phyloP scores from a whole-genome alignment of 2,888 invertebrate genomes.

The Mythimna lalbum region DNA sequence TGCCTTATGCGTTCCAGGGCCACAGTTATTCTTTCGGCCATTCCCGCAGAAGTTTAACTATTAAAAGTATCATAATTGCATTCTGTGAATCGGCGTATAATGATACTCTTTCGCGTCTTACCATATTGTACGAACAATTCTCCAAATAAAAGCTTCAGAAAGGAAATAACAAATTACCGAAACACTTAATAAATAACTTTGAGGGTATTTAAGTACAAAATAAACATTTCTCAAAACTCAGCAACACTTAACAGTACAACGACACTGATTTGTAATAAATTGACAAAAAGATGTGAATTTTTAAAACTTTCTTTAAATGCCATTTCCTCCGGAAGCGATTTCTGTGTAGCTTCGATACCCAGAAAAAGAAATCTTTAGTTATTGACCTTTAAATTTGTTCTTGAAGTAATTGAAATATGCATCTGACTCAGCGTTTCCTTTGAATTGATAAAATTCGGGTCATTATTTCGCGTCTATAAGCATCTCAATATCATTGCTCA shows the following conservation, averaged over 20 bases:
- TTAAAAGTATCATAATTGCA: slow-evolving; percentile 4
- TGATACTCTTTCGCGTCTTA: slow-evolving; percentile 2
- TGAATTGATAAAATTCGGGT: slow-evolving; percentile 5
- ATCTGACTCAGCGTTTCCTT: slow-evolving; percentile 21
- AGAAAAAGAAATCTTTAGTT: slow-evolving; percentile 23
- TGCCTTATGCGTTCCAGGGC: too few relatives aligned
- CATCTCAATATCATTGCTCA: not conserved
- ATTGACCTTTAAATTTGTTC: slow-evolving; percentile 32
- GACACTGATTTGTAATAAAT: slow-evolving; percentile 47
- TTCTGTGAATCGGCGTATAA: slow-evolving; percentile 29
- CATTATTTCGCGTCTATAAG: not conserved
- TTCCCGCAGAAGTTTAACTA: not conserved
- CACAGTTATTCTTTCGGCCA: too few relatives aligned
- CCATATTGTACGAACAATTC: slow-evolving; percentile 8
- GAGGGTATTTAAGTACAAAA: slow-evolving; percentile 18
- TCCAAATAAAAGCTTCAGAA: slow-evolving; percentile 3
- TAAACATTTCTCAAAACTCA: slow-evolving; percentile 44
- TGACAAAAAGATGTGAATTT: slow-evolving; percentile 45
- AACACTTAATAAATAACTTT: slow-evolving; percentile 18
- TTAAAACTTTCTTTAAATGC: slow-evolving; percentile 29
- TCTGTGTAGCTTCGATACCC: slow-evolving; percentile 13
- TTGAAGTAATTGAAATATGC: slow-evolving; percentile 35
- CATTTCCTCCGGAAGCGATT: slow-evolving; percentile 53
- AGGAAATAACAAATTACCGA: slow-evolving; percentile 35
- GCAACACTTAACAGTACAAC: not conserved